These are phyloP conservation scores for Adelosebastes latens DNA, from an alignment of 2,797 vertebrate species.

Conservation along the genomic window DNA sequence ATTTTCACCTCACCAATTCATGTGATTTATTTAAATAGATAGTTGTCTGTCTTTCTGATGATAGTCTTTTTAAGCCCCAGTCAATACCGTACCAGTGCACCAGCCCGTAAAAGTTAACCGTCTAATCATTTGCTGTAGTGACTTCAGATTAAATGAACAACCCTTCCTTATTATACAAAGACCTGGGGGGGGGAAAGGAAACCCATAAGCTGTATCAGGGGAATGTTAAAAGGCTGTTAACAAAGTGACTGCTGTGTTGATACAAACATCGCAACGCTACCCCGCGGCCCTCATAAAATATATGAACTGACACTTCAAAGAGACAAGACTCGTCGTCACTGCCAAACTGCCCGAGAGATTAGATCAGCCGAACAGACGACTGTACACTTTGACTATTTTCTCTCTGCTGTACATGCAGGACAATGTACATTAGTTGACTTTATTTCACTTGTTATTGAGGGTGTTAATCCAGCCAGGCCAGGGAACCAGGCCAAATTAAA, in stretches of 20 bases:
- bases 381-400: constrained; percentile 2
- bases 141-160: constrained; percentile 44
- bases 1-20: background rate
- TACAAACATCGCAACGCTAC: constrained; percentile 29
- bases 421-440: background rate
- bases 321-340: constrained; percentile 34
- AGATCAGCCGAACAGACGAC: constrained; percentile 9
- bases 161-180: constrained; percentile 34
- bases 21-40: background rate
- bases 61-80: background rate
- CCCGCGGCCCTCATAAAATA: constrained; percentile 25
- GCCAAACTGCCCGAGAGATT: constrained; percentile 19
- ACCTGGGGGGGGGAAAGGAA: constrained; percentile 34
- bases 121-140: constrained; percentile 37
- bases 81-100: background rate
- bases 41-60: background rate
- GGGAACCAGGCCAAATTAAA: background rate
- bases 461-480: background rate
- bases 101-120: constrained; percentile 1
- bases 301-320: constrained; percentile 51
- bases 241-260: constrained; percentile 53
- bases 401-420: background rate
- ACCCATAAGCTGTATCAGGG: constrained; percentile 27
- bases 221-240: constrained; percentile 61
- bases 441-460: background rate